These are phyloP conservation scores for Noctua janthe DNA, from an alignment of 2,888 invertebrate species.

Conservation along the genomic window DNA sequence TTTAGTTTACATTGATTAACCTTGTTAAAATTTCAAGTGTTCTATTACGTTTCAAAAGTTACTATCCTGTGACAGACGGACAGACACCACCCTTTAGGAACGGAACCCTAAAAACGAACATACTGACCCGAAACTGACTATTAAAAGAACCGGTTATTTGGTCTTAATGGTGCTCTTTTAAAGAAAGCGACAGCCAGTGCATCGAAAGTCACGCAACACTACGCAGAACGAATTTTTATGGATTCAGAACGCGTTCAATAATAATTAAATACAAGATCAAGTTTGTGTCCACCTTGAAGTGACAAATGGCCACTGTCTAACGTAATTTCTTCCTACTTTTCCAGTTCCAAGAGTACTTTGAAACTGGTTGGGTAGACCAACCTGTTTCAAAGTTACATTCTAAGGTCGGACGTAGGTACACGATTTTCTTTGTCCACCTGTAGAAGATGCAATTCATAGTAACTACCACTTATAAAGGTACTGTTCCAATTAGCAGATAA, in stretches of 20 bases:
- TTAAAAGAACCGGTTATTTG: not conserved
- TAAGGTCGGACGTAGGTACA: not conserved
- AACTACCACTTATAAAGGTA: not conserved
- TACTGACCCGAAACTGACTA: not conserved
- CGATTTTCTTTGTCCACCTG: not conserved
- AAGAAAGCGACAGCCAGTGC: not conserved
- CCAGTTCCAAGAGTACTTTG: not conserved
- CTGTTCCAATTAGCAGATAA: not conserved
- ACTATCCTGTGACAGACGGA: not conserved
- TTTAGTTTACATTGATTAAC: not conserved
- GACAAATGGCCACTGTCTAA: not conserved
- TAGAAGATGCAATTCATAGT: not conserved
- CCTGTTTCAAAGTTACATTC: not conserved
- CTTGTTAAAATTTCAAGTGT: not conserved
- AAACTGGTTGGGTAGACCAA: slow-evolving; percentile 9
- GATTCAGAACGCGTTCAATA: not conserved
- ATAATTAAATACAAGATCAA: not conserved
- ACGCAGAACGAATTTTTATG: not conserved
- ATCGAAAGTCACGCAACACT: not conserved
- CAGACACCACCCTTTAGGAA: not conserved
- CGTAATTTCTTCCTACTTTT: slow-evolving; percentile 29
- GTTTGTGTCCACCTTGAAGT: not conserved
- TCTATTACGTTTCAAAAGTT: not conserved
- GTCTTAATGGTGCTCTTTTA: not conserved
- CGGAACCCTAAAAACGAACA: not conserved